Evolutionary conservation across 2,888 invertebrate genomes (phyloP).

Genomic region (Cotesia congregata): DNA sequence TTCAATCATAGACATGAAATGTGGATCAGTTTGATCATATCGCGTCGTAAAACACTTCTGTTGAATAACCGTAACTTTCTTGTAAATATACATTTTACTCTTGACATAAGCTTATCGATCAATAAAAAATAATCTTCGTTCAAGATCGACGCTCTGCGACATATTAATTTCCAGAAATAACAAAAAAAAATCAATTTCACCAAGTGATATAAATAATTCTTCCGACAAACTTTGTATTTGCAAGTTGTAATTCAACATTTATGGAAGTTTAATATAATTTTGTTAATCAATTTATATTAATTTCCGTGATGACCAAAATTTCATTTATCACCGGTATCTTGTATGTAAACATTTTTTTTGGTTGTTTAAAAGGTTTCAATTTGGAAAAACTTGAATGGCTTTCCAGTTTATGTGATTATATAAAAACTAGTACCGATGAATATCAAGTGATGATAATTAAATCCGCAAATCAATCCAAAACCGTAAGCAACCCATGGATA

Average conservation of each 20-base stretch:
- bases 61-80: constrained; percentile 4
- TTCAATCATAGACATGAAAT: constrained; percentile 7
- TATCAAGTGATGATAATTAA: constrained; percentile 30
- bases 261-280: not conserved
- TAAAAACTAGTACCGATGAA: not conserved
- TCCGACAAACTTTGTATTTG: not conserved
- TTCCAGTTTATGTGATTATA: constrained; percentile 11
- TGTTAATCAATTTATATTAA: not conserved
- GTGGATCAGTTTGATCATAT: constrained; percentile 24
- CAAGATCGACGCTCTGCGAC: constrained; percentile 1
- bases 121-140: not conserved
- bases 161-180: not conserved
- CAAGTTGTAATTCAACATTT: not conserved
- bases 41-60: not conserved
- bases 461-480: not conserved
- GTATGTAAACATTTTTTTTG: not conserved
- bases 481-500: constrained; percentile 16
- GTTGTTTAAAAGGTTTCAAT: not conserved
- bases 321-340: not conserved
- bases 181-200: not conserved
- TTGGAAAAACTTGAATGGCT: constrained; percentile 15
- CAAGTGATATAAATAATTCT: not conserved
- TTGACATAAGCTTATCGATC: constrained; percentile 11
- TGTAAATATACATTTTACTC: constrained; percentile 11
- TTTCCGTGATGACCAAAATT: not conserved